Percentiles rank a stretch among this genome's conserved stretches.
These are phyloP conservation scores for Halcyon senegalensis DNA, from an alignment of 2,113 vertebrate species.

Conservation along the genomic window DNA sequence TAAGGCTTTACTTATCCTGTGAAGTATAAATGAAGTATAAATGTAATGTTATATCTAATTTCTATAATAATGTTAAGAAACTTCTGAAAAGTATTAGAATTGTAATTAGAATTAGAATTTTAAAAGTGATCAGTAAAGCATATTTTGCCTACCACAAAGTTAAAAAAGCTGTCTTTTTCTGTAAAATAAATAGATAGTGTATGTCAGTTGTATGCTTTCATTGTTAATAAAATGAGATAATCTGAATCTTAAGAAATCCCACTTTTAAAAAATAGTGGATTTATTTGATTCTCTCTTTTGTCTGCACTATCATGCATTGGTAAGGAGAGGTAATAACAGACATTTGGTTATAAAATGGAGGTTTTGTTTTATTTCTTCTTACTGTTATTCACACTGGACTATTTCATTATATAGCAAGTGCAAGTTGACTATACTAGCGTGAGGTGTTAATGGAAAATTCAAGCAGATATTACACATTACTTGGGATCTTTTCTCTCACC, in stretches of 20 bases:
- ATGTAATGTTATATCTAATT: neutral
- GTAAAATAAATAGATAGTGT: neutral
- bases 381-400: neutral
- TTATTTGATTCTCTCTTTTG: neutral
- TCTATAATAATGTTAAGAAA: neutral
- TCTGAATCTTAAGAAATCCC: neutral
- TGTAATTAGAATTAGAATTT: neutral
- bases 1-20: neutral
- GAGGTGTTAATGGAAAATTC: slow-evolving; percentile 15
- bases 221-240: neutral
- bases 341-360: neutral
- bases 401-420: neutral
- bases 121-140: neutral
- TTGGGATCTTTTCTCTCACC: neutral
- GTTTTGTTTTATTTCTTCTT: neutral
- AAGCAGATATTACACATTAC: neutral
- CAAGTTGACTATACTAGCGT: neutral
- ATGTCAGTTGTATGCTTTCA: neutral
- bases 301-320: neutral
- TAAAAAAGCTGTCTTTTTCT: neutral
- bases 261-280: neutral
- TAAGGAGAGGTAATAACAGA: neutral
- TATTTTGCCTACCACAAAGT: neutral
- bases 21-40: neutral
- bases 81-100: neutral